Percentiles rank a stretch among this genome's conserved stretches.
These are phyloP conservation scores for Ligdia adustata DNA, from an alignment of 2,888 invertebrate genomes.

Conservation along the genomic window DNA sequence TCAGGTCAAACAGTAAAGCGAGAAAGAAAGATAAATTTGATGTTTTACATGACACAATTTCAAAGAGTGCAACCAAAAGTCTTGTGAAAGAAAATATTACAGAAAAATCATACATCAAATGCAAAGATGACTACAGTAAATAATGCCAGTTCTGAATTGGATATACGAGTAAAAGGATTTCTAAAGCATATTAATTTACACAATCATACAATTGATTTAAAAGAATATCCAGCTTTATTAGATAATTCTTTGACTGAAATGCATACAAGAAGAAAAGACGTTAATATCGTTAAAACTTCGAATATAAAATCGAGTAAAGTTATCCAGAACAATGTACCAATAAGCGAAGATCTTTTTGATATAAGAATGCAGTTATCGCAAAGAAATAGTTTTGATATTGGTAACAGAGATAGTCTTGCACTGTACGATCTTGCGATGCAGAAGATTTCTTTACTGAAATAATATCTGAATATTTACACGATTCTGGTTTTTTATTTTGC, in stretches of 20 bases:
- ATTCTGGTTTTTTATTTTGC: no score
- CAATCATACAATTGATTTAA: no score
- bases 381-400: constrained; percentile 1
- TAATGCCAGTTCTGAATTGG: constrained; percentile 1
- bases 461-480: no score
- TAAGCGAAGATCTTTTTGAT: constrained; percentile 19
- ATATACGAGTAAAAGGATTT: neutral
- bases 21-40: no score
- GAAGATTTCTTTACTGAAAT: constrained; percentile 2
- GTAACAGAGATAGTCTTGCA: constrained; percentile 4
- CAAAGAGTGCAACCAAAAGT: no score
- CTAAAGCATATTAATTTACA: neutral
- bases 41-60: no score
- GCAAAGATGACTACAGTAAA: neutral
- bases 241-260: neutral
- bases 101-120: neutral
- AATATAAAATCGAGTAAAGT: neutral
- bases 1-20: no score
- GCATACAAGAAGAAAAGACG: neutral
- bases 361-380: neutral
- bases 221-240: no score
- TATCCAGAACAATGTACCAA: constrained; percentile 3
- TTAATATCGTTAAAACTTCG: neutral
- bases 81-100: neutral
- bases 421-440: constrained; percentile 6